Conservation (phyloP, 2,113 vertebrate genomes). For the Corydoras sp. region DNA sequence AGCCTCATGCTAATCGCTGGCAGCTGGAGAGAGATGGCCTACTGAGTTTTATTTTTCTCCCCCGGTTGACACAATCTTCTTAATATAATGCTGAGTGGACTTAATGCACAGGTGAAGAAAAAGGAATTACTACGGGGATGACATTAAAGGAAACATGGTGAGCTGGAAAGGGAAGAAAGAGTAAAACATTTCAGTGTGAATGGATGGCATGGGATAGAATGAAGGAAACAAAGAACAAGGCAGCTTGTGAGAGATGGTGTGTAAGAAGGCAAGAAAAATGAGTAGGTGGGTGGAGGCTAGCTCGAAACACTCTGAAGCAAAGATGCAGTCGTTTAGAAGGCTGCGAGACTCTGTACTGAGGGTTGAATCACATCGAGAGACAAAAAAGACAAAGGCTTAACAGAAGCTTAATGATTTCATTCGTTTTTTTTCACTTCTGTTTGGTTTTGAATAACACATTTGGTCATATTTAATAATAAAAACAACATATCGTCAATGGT, state of each 20-base stretch:
- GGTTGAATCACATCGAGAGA: too few species aligned
- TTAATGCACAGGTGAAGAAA: constrained; percentile 31
- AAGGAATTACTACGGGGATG: constrained; percentile 26
- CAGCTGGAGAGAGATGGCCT: too few species aligned
- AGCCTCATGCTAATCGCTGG: constrained; percentile 13
- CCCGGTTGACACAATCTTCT: background rate
- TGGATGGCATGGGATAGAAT: constrained; percentile 18
- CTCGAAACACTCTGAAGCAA: too few species aligned
- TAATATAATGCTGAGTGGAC: constrained; percentile 22
- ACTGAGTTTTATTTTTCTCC: background rate
- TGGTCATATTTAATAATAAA: too few species aligned
- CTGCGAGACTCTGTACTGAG: too few species aligned
- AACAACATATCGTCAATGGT: too few species aligned
- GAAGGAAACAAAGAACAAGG: constrained; percentile 13
- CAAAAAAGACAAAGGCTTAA: too few species aligned
- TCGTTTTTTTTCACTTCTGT: too few species aligned
- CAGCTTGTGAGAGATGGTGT: constrained; percentile 32
- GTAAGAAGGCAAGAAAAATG: constrained; percentile 17
- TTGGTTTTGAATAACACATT: too few species aligned
- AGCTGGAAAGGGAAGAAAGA: constrained; percentile 24
- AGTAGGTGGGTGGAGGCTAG: constrained; percentile 8
- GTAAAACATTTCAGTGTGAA: background rate
- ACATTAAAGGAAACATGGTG: constrained; percentile 33
- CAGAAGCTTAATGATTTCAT: too few species aligned
- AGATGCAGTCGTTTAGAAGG: too few species aligned